Base-by-base conservation (phyloP, 2,797 vertebrate species). In the Brachyalestes nurse region DNA sequence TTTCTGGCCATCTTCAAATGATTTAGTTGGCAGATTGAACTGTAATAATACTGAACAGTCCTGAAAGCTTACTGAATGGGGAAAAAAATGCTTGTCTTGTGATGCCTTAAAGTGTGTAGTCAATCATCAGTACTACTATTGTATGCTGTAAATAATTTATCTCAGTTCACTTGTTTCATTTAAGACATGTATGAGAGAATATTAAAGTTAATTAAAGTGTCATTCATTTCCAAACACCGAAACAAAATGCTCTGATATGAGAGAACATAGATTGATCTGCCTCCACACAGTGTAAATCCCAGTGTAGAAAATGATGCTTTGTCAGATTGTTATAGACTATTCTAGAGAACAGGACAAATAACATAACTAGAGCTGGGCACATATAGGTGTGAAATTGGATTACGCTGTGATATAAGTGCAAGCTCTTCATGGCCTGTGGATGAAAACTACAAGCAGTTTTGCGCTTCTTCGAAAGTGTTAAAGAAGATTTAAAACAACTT, bases 221-320 rank as follows among this genome's bases (percentile, higher is more conserved):
- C 65, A 67, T 74, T 79, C 51, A 45, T 66, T 74, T 40, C 19
- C 40, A 34, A 12, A 34, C 71, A 58, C 40, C 23, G 40, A 65
- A 80, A 66, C 3, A 16, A 21, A 74, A n/a, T 57, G 25, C 23
- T 49, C 12, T 67, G 40, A 74, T 60, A 55, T 38, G 23, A 58
- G 13, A 66, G 40, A 49, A 60, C 71, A 28, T 40, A 73, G 72
- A 74, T 74, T 74, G 55, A 57, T 80, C 53, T 80, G 71, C 60
- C 71, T 14, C 23, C 38, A 16, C 49, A 55, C 25, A 73, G n/a
- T 66, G 17, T n/a, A 64, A 70, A 78, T 71, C 65, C 57, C 53
- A 17, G 23, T 40, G 77, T 45, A 73, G 45, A 79, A 80, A 72
- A 53, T 38, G 14, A 8, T 72, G 49, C 14, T 49, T 55, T 72